Conservation (phyloP, 2,888 invertebrate genomes). For the Serripes groenlandicus region DNA sequence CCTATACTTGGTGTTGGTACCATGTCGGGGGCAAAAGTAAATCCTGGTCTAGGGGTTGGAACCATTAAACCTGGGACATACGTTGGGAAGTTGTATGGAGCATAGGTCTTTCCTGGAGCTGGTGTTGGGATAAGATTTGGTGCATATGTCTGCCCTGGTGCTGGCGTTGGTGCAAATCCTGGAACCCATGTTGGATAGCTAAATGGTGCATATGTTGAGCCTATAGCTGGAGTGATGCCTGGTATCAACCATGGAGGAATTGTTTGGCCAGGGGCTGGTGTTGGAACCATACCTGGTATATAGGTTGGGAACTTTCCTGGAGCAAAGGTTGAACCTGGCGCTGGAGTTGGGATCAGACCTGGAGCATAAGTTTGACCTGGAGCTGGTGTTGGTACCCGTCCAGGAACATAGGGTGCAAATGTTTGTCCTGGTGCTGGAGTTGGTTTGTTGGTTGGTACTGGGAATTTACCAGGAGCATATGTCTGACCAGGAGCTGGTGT, state of each 20-base stretch:
- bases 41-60: slow-evolving; percentile 67
- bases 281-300: slow-evolving; percentile 68
- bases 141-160: slow-evolving; percentile 57
- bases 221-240: slow-evolving; percentile 63
- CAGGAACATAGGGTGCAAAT: slow-evolving; percentile 66
- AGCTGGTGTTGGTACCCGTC: slow-evolving; percentile 62
- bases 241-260: slow-evolving; percentile 64
- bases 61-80: slow-evolving; percentile 61
- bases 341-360: slow-evolving; percentile 66
- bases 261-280: slow-evolving; percentile 64
- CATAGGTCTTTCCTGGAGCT: slow-evolving; percentile 50
- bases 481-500: slow-evolving; percentile 70
- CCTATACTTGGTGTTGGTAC: slow-evolving; percentile 67
- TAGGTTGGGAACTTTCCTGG: slow-evolving; percentile 69
- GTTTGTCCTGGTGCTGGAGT: slow-evolving; percentile 69
- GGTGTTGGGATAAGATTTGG: slow-evolving; percentile 50
- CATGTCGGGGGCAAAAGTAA: slow-evolving; percentile 49
- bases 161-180: slow-evolving; percentile 65
- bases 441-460: slow-evolving; percentile 61
- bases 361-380: slow-evolving; percentile 66
- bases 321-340: slow-evolving; percentile 66
- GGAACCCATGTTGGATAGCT: slow-evolving; percentile 66
- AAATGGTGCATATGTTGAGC: slow-evolving; percentile 68
- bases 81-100: slow-evolving; percentile 60
- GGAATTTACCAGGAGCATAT: slow-evolving; percentile 70